Base-by-base conservation (phyloP, 2,797 vertebrate species). In the Coregonus sp. region DNA sequence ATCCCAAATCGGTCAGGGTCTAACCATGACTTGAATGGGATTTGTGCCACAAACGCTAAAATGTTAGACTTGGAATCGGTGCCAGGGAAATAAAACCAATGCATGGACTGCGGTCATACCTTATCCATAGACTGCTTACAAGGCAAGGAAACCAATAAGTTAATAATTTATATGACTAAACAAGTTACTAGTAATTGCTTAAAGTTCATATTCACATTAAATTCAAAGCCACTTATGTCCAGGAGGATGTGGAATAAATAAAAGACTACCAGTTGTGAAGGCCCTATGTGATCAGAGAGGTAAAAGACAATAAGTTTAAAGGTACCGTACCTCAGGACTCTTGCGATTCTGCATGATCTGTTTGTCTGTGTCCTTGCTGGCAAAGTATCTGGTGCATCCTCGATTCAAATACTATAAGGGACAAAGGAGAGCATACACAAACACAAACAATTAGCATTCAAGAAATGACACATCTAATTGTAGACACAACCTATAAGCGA, bases 291-390 rank as follows among this genome's bases (percentile, higher is more conserved):
- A 16, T 18, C 56, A 61, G 74, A 50, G 35, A 35, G 59, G 31
- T 51, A 31, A 33, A 20, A 35, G 4, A 29, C 47, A 65, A 59
- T 4, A 11, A 2, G 63, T 31, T 40, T 25, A 6, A 7, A 11
- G 33, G 12, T 75, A 86, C 74, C 65, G 73, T 97, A 99, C 98
- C 98, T 99, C 96, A 70, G 95, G 92, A 92, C 97, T 99, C 93
- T 97, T 99, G 85, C 98, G 95, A 87, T 98, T 99, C 82, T 98
- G 96, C 86, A 95, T 92, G 90, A 99, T 99, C 90, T 97, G 96
- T 86, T 97, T 98, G 90, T 99, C 97, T 0, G 97, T 96, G 79
- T 98, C 97, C 89, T 96, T 97, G 84, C 91, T 96, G 85, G 98
- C 96, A 50, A 99, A 99, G 90, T 96, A 99, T 80, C 95, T 94